phyloP scores from a whole-genome alignment of 2,113 vertebrate genomes.

The Numida meleagris region DNA sequence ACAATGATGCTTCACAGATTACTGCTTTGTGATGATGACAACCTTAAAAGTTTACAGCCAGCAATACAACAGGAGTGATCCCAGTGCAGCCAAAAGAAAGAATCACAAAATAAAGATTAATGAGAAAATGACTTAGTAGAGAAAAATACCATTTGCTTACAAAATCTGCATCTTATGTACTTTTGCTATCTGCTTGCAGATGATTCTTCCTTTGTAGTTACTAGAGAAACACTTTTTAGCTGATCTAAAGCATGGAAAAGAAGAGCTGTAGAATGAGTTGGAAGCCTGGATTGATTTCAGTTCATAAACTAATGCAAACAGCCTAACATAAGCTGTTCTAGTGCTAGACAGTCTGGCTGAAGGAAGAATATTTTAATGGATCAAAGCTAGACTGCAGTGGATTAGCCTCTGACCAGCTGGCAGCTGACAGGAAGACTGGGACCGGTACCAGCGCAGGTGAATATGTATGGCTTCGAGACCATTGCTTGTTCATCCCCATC shows the following conservation, averaged over 20 bases:
- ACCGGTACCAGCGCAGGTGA: not conserved
- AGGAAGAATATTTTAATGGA: not conserved
- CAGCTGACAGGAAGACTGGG: accelerated
- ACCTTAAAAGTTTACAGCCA: not conserved
- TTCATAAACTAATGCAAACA: not conserved
- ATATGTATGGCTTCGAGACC: not conserved
- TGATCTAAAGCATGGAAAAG: not conserved
- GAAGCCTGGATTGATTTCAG: not conserved
- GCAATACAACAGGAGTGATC: not conserved
- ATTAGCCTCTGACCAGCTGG: not conserved
- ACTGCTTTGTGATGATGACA: not conserved
- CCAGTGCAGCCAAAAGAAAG: not conserved
- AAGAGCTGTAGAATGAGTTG: not conserved
- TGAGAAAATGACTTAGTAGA: constrained; percentile 8
- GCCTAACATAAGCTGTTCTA: not conserved
- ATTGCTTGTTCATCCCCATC: not conserved
- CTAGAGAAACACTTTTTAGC: not conserved
- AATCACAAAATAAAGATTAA: not conserved
- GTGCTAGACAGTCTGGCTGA: not conserved
- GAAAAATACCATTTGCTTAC: not conserved
- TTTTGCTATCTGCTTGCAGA: not conserved
- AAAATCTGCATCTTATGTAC: not conserved
- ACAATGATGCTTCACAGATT: not conserved
- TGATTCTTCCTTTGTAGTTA: not conserved
- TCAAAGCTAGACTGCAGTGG: not conserved